phyloP scores from a whole-genome alignment of 2,797 vertebrate genomes.

The Alectoris magna region DNA sequence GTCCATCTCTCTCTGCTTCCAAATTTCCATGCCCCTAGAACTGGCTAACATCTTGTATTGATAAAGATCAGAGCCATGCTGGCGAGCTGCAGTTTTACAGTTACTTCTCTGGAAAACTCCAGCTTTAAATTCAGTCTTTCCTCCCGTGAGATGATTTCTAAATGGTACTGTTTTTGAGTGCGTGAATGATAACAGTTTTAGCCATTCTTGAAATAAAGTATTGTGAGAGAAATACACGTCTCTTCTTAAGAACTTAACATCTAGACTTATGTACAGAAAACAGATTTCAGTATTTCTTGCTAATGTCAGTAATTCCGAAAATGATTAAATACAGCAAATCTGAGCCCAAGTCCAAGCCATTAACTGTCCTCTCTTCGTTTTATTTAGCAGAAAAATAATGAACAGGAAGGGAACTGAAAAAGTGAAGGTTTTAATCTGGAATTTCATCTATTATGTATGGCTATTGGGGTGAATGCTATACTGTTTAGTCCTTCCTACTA shows the following conservation, averaged over 20 bases:
- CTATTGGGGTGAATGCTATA: background rate
- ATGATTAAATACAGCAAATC: background rate
- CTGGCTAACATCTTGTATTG: background rate
- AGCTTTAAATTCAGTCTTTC: background rate
- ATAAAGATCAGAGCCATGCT: background rate
- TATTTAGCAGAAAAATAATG: background rate
- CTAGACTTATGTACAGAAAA: background rate
- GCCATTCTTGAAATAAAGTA: background rate
- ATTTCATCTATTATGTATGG: background rate
- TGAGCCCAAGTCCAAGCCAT: background rate
- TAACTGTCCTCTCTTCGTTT: background rate
- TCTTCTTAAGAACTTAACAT: background rate
- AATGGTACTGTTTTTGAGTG: background rate
- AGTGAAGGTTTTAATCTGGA: background rate
- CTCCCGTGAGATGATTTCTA: background rate
- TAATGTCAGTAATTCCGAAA: background rate
- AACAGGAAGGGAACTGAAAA: background rate
- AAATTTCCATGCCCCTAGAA: background rate
- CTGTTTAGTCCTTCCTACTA: background rate
- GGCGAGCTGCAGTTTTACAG: background rate
- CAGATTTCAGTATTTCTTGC: background rate
- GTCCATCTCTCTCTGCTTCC: background rate
- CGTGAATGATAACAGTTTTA: background rate
- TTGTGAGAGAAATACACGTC: accelerated
- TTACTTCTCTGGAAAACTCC: background rate